Percentiles rank a stretch among this genome's conserved stretches.
Conservation (phyloP, 2,888 invertebrate genomes). For the Melieria crassipennis region DNA sequence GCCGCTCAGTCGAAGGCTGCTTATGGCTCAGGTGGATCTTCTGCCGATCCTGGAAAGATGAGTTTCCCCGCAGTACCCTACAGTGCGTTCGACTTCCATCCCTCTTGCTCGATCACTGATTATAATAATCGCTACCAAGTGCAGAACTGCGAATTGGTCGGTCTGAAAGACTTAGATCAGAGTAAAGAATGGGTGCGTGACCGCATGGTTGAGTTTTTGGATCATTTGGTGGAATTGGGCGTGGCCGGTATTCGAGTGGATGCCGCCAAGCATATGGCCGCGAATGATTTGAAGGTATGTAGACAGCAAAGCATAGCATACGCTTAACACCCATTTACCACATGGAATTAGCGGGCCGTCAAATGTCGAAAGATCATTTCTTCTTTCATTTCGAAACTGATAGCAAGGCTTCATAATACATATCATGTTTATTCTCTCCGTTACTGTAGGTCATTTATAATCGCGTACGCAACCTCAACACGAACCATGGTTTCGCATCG, state of each 20-base stretch:
- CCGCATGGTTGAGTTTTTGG: slow-evolving; percentile 67
- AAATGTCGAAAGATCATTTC: background rate
- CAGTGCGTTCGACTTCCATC: slow-evolving; percentile 75
- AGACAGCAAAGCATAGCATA: no score
- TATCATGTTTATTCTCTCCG: background rate
- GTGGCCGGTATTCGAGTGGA: slow-evolving; percentile 88
- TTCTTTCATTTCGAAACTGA: background rate
- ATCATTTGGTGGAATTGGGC: slow-evolving; percentile 69
- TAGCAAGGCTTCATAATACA: background rate
- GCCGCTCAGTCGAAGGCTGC: slow-evolving; percentile 60
- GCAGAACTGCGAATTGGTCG: slow-evolving; percentile 76
- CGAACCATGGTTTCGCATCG: slow-evolving; percentile 72
- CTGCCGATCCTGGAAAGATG: slow-evolving; percentile 68
- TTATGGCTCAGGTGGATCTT: slow-evolving; percentile 73
- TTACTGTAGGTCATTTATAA: slow-evolving; percentile 69
- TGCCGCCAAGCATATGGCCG: slow-evolving; percentile 84
- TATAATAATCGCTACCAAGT: slow-evolving; percentile 74
- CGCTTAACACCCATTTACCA: background rate
- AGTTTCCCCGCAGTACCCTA: slow-evolving; percentile 76
- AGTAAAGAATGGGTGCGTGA: slow-evolving; percentile 72
- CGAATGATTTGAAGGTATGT: slow-evolving; percentile 72
- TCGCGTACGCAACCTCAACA: slow-evolving; percentile 72
- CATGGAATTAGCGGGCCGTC: background rate
- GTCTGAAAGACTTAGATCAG: slow-evolving; percentile 82
- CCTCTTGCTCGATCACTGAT: slow-evolving; percentile 72